Percentiles rank a stretch among this genome's conserved stretches.
Conservation (phyloP, 1,140 invertebrate genomes). For the Micrasema minimum region DNA sequence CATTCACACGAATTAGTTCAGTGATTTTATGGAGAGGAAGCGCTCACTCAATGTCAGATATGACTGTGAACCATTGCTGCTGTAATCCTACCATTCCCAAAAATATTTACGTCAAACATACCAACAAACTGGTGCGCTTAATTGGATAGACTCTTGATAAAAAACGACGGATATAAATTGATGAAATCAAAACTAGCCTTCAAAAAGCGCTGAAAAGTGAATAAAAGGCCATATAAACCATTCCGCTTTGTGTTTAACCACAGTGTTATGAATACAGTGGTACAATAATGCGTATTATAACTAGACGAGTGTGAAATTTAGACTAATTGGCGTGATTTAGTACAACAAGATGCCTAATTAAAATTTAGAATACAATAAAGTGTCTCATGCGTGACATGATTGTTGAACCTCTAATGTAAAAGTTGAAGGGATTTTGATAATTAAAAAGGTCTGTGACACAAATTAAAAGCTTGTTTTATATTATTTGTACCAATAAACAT, state of each 20-base stretch:
- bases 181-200: background rate
- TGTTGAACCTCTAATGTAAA: too few species aligned
- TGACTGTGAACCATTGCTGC: background rate
- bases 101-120: conserved; percentile 14
- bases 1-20: conserved; percentile 35
- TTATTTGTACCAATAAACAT: too few species aligned
- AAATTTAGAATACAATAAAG: conserved; percentile 24
- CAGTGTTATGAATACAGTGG: conserved; percentile 4
- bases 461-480: too few species aligned
- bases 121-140: conserved; percentile 30
- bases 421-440: too few species aligned
- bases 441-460: too few species aligned
- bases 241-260: conserved; percentile 7
- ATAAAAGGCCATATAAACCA: too few species aligned
- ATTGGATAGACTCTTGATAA: background rate
- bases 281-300: conserved; percentile 8
- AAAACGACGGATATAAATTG: background rate
- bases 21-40: conserved; percentile 47
- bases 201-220: background rate
- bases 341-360: conserved; percentile 21
- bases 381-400: conserved; percentile 2
- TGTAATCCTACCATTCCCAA: too few species aligned
- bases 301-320: conserved; percentile 28
- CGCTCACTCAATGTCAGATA: conserved; percentile 38
- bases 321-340: conserved; percentile 32